These are phyloP conservation scores for Trichosurus vulpecula DNA, from an alignment of 2,797 vertebrate genomes.

Conservation along the genomic window DNA sequence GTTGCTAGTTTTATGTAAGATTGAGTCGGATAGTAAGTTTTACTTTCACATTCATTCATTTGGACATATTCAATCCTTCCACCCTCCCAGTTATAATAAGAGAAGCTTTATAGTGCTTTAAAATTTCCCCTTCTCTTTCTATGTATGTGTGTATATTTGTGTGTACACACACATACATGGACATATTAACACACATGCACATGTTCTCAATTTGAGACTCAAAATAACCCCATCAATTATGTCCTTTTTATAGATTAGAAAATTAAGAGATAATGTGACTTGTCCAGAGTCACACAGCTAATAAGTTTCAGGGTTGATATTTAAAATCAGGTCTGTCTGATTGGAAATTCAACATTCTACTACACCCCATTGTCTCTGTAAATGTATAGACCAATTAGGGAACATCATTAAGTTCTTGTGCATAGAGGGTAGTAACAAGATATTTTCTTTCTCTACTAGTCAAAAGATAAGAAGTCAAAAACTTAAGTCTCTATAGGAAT, in stretches of 20 bases:
- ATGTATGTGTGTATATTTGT: not conserved
- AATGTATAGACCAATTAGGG: not conserved
- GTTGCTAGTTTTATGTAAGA: constrained; percentile 1
- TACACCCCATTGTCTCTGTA: not conserved
- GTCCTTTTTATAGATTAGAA: not conserved
- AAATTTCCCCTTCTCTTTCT: not conserved
- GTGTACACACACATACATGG: not conserved
- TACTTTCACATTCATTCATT: not conserved
- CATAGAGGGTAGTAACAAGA: constrained; percentile 49
- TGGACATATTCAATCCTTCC: constrained; percentile 1
- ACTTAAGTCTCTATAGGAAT: not conserved
- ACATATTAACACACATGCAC: not conserved
- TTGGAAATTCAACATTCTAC: not conserved
- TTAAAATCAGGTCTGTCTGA: not conserved
- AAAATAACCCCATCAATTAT: not conserved
- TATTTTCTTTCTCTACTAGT: constrained; percentile 53
- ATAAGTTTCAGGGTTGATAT: not conserved
- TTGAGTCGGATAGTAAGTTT: not conserved
- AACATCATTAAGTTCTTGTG: constrained; percentile 41
- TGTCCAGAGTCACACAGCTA: not conserved
- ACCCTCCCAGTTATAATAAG: not conserved
- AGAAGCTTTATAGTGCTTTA: not conserved
- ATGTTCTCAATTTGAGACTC: not conserved
- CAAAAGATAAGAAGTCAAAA: constrained; percentile 35
- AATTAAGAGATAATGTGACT: not conserved